Base-by-base conservation (phyloP, 2,797 vertebrate genomes). In the Epinephelus malabaricus region DNA sequence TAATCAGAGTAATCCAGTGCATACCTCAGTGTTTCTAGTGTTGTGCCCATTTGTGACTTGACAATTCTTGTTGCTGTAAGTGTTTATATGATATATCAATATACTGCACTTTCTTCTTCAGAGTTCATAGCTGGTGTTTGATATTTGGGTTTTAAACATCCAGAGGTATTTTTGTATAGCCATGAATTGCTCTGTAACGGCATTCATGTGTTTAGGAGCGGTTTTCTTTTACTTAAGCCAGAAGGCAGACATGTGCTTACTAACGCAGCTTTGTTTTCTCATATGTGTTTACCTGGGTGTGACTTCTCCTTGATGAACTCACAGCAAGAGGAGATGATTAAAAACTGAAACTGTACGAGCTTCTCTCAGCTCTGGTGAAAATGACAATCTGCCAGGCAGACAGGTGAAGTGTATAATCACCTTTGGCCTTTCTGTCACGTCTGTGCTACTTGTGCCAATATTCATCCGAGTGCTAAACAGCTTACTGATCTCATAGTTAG, bases 91-190 rank as follows among this genome's bases (percentile, higher is more conserved):
- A 81, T 85, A 79, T 69, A 74, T 70, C 59, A 87, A 81, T 89
- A 86, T 82, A 77, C 78, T 85, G 75, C 87, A 86, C 74, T 82
- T 82, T 82, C 69, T 65, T 51, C 61, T 87, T 81, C 80, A 73
- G 34, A 64, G 69, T 70, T 66, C 61, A 83, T 82, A 67, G 69
- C 45, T 76, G 1, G 81, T 89, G 82, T 89, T 90, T 87, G 85
- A 79, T 84, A 85, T 84, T 70, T 46, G 30, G 61, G 69, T 85
- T 90, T 89, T 81, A 34, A 78, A 63, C 75, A 87, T 84, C 30
- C 66, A 80, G 78, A 88, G 69, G 69, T 90, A 90, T 92, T 93
- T 92, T 92, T 93, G 82, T 90, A 91, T 92, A 91, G 54, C 80
- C 86, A 79, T 86, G 80, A 86, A 87, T 81, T 88, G 76, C 67